Conservation (phyloP, 2,888 invertebrate genomes). For the Callyntrura sp. region DNA sequence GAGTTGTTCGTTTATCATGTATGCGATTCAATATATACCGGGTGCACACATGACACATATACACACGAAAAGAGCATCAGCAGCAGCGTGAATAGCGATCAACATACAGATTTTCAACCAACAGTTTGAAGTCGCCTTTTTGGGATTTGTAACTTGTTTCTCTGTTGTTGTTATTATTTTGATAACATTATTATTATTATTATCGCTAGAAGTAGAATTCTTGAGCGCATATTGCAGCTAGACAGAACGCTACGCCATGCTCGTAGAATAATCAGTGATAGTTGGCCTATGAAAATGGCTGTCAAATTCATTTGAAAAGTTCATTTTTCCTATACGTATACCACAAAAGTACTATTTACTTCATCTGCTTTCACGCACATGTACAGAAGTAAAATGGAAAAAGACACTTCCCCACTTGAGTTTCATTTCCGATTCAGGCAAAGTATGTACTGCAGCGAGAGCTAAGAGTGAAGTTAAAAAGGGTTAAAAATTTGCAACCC, state of each 20-base stretch:
- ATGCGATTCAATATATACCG: neutral
- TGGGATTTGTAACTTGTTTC: neutral
- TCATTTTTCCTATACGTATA: constrained; percentile 58
- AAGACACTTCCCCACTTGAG: neutral
- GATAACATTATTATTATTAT: neutral
- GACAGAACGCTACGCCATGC: neutral
- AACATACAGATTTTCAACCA: neutral
- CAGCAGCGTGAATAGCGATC: neutral
- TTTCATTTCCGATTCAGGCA: constrained; percentile 10
- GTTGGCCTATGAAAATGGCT: constrained; percentile 30
- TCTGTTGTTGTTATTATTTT: neutral
- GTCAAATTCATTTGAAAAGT: constrained; percentile 69
- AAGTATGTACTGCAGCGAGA: constrained; percentile 19
- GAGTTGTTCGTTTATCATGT: neutral
- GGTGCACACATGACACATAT: neutral
- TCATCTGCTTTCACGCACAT: constrained; percentile 16
- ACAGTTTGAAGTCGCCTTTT: neutral
- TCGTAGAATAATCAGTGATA: neutral
- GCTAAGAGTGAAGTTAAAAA: constrained; percentile 3
- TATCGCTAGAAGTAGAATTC: neutral
- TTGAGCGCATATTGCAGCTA: neutral
- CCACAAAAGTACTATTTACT: constrained; percentile 41
- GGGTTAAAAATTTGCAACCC: constrained; percentile 55
- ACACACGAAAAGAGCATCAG: neutral
- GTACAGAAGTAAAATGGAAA: neutral